Evolutionary conservation across 2,888 invertebrate species (phyloP).

Genomic region (Xestia rhomboidea): DNA sequence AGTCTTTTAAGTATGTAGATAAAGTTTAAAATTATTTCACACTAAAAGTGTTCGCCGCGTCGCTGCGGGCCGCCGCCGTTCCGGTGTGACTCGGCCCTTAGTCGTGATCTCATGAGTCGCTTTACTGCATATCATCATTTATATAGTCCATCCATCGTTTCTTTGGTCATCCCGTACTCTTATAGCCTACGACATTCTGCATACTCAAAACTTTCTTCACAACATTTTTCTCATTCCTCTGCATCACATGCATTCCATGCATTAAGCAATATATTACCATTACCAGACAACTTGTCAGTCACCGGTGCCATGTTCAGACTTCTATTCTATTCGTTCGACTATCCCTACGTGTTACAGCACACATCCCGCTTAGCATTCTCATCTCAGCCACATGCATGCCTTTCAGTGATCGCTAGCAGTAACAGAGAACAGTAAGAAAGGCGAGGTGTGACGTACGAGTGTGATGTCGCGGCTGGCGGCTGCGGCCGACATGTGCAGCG

Average conservation of each 20-base stretch:
- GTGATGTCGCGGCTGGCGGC: constrained; percentile 99
- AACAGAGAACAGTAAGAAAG: not conserved
- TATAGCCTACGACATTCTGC: not conserved
- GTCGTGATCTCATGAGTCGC: not conserved
- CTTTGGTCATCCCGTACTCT: not conserved
- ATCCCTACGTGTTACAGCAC: not conserved
- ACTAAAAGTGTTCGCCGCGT: too few species aligned
- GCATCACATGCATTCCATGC: not conserved
- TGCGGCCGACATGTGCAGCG: constrained; percentile 99
- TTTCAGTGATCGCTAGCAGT: not conserved
- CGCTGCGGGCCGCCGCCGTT: too few species aligned
- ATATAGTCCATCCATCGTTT: not conserved
- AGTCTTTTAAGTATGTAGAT: too few species aligned
- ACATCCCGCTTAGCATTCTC: not conserved
- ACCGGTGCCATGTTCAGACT: not conserved
- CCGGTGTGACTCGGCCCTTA: too few species aligned
- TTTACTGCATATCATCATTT: not conserved
- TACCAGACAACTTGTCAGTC: not conserved
- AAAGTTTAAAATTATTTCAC: too few species aligned
- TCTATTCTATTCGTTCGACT: not conserved
- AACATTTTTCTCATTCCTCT: not conserved
- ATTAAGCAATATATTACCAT: not conserved
- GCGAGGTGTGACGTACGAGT: constrained; percentile 90
- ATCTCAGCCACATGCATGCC: not conserved
- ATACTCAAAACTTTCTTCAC: not conserved